Evolutionary conservation across 2,888 invertebrate species (phyloP).

Genomic region (Melanargia galathea): DNA sequence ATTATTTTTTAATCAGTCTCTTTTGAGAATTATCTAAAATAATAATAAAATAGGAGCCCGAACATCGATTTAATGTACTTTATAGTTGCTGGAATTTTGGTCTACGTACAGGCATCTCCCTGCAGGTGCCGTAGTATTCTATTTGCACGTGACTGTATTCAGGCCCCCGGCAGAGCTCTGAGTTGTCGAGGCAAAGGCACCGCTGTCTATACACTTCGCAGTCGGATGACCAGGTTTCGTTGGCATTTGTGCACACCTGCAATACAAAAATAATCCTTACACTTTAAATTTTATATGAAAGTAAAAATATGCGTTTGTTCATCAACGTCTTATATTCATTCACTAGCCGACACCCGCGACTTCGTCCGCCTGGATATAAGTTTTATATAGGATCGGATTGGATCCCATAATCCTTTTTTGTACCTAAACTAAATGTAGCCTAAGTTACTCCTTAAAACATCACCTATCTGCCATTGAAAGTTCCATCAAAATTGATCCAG

Average conservation of each 20-base stretch:
- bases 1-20: too few species aligned
- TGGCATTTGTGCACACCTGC: constrained; percentile 94
- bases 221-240: constrained; percentile 97
- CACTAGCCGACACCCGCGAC: too few species aligned
- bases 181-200: constrained; percentile 92
- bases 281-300: background rate
- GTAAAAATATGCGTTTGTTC: background rate
- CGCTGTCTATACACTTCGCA: constrained; percentile 97
- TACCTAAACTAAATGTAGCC: too few species aligned
- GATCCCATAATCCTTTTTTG: too few species aligned
- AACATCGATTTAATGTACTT: background rate
- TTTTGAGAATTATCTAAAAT: background rate
- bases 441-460: too few species aligned
- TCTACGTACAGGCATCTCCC: constrained; percentile 85
- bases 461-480: too few species aligned
- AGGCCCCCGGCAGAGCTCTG: constrained; percentile 87
- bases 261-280: background rate
- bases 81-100: background rate
- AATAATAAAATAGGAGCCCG: background rate
- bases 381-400: too few species aligned
- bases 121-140: constrained; percentile 95
- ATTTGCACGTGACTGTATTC: constrained; percentile 94
- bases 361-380: too few species aligned
- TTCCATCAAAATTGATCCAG: too few species aligned
- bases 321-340: background rate